Evolutionary conservation across 2,113 vertebrate species (phyloP).

Genomic region (Phyllostomus hastatus): DNA sequence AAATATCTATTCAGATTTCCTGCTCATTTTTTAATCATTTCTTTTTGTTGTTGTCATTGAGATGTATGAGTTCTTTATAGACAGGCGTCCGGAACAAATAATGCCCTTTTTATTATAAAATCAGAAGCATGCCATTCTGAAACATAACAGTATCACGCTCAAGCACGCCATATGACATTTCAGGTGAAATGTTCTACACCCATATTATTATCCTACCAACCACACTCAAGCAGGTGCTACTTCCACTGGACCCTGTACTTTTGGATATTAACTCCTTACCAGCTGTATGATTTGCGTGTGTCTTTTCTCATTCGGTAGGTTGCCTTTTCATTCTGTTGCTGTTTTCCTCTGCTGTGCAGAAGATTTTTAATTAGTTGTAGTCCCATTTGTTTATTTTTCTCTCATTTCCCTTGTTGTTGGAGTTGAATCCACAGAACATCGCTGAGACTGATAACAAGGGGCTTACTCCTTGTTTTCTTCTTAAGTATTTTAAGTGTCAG

Average conservation of each 20-base stretch:
- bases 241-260: neutral
- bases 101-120: too few relatives aligned
- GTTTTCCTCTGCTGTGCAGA: neutral
- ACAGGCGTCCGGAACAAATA: too few relatives aligned
- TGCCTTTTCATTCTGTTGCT: neutral
- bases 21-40: neutral
- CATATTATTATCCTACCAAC: too few relatives aligned
- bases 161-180: too few relatives aligned
- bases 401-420: neutral
- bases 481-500: neutral
- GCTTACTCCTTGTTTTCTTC: neutral
- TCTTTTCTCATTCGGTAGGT: neutral
- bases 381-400: neutral
- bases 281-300: neutral
- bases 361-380: neutral
- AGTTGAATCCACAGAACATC: neutral
- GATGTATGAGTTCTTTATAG: neutral
- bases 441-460: neutral
- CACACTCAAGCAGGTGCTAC: too few relatives aligned
- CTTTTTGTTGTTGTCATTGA: neutral
- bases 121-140: too few relatives aligned
- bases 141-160: too few relatives aligned
- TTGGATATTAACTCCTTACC: neutral
- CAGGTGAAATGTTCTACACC: too few relatives aligned
- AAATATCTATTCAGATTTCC: neutral